Percentiles rank a stretch among this genome's conserved stretches.
phyloP scores from a whole-genome alignment of 2,888 invertebrate genomes.

The Marronus borbonicus region DNA sequence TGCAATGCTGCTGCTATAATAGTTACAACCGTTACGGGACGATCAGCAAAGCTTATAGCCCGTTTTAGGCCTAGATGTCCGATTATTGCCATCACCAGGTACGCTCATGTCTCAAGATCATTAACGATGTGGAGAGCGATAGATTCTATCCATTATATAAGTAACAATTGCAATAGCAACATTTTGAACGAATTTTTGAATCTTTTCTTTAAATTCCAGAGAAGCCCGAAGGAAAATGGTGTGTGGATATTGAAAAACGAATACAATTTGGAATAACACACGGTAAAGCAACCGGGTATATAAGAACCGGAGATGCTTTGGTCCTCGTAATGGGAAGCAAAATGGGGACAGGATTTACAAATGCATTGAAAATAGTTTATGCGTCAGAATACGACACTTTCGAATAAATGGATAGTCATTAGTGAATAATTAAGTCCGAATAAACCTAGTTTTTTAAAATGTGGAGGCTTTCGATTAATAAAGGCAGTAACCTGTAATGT shows the following conservation, averaged over 20 bases:
- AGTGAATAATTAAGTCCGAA: no score
- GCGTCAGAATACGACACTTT: conserved; percentile 61
- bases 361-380: conserved; percentile 79
- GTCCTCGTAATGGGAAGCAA: conserved; percentile 82
- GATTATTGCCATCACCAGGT: conserved; percentile 81
- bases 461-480: no score
- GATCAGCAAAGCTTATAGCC: conserved; percentile 81
- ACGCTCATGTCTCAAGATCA: conserved; percentile 79
- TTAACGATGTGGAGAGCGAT: conserved; percentile 75
- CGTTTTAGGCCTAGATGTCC: conserved; percentile 82
- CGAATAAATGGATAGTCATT: background rate
- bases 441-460: no score
- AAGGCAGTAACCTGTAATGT: no score
- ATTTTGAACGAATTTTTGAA: background rate
- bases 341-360: conserved; percentile 76
- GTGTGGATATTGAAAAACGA: conserved; percentile 75
- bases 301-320: conserved; percentile 79
- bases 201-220: conserved; percentile 39
- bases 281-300: conserved; percentile 77
- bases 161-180: conserved; percentile 64
- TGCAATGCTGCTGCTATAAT: conserved; percentile 82
- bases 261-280: conserved; percentile 75
- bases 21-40: conserved; percentile 82
- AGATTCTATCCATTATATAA: conserved; percentile 74
- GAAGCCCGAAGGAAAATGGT: conserved; percentile 66